phyloP scores from a whole-genome alignment of 2,113 vertebrate species.

The Neoarius graeffei region DNA sequence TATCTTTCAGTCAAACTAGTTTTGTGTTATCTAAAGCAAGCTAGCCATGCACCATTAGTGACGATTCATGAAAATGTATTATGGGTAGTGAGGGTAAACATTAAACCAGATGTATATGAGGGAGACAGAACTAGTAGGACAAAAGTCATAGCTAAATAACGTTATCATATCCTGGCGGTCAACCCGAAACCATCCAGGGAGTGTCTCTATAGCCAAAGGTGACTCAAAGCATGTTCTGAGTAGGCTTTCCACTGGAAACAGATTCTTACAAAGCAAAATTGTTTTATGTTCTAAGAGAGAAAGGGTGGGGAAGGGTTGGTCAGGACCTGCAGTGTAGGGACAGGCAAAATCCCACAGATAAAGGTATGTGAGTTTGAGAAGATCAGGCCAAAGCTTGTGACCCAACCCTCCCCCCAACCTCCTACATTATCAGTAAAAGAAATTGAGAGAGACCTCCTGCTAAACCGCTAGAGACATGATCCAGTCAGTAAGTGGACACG shows the following conservation, averaged over 20 bases:
- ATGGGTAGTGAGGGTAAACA: neutral
- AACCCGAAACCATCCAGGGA: conserved; percentile 31
- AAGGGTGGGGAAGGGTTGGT: conserved; percentile 47
- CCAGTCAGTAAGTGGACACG: conserved; percentile 52
- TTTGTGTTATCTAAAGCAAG: conserved; percentile 23
- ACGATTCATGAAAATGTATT: neutral
- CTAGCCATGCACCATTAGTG: neutral
- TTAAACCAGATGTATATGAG: neutral
- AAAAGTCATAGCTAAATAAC: conserved; percentile 15
- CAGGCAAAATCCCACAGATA: conserved; percentile 34
- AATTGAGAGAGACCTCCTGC: conserved; percentile 51
- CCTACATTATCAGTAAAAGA: conserved; percentile 19
- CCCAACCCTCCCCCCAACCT: conserved; percentile 27
- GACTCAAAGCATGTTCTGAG: conserved; percentile 12
- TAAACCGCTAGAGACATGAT: conserved; percentile 59
- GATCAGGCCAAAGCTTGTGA: conserved; percentile 56
- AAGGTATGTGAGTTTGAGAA: conserved; percentile 48
- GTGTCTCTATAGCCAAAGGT: conserved; percentile 39
- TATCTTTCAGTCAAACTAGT: conserved; percentile 23
- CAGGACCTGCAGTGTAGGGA: conserved; percentile 3
- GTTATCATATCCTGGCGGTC: conserved; percentile 20
- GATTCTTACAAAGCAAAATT: neutral
- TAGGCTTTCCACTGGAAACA: conserved; percentile 8
- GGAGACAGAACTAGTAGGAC: neutral
- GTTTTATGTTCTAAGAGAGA: neutral